Conservation (phyloP, 2,888 invertebrate species). For the Apamea crenata region DNA sequence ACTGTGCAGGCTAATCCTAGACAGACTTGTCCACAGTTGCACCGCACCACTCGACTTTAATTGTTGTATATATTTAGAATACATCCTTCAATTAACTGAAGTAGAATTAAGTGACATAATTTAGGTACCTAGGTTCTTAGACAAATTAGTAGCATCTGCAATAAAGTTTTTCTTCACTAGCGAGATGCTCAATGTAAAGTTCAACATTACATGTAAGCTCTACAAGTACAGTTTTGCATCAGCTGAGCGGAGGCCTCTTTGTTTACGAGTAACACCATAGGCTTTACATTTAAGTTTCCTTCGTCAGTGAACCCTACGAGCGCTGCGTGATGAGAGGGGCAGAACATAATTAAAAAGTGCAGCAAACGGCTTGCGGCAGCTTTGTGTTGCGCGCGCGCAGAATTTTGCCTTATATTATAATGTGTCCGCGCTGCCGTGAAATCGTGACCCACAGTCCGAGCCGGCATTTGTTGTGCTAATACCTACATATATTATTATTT, state of each 20-base stretch:
- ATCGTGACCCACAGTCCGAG: slow-evolving; percentile 28
- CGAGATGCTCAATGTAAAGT: background rate
- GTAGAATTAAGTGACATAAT: background rate
- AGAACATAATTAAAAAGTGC: slow-evolving; percentile 64
- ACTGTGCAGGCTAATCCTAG: background rate
- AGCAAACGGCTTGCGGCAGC: slow-evolving; percentile 54
- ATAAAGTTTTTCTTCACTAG: background rate
- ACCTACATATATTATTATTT: too few relatives aligned
- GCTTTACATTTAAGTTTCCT: background rate
- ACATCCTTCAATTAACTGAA: background rate
- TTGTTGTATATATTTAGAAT: background rate
- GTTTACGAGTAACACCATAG: background rate
- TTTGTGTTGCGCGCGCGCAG: slow-evolving; percentile 56
- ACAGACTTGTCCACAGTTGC: background rate
- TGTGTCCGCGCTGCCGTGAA: slow-evolving; percentile 38
- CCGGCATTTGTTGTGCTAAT: slow-evolving; percentile 4
- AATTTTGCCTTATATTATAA: slow-evolving; percentile 19
- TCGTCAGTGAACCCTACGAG: slow-evolving; percentile 47
- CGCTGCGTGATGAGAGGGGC: slow-evolving; percentile 35
- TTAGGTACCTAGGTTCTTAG: background rate
- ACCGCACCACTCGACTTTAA: background rate
- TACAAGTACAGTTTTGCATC: background rate
- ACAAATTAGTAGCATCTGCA: background rate
- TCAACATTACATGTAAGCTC: background rate
- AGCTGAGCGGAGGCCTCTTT: background rate